Percentiles rank a stretch among this genome's conserved stretches.
phyloP scores from a whole-genome alignment of 2,113 vertebrate genomes.

The Amblyornis subalaris region DNA sequence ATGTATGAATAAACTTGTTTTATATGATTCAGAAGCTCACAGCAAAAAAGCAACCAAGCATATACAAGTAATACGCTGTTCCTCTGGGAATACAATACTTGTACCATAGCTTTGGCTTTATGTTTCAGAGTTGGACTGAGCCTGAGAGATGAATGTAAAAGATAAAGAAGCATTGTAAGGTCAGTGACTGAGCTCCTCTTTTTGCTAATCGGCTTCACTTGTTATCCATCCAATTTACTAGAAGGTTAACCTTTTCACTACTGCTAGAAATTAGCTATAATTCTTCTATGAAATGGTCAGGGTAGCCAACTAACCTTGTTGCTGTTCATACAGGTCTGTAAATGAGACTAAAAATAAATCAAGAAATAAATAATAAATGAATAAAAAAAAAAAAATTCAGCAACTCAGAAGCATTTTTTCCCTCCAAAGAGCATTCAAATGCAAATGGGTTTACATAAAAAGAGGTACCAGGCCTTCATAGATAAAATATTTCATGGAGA shows the following conservation, averaged over 20 bases:
- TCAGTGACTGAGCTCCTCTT: constrained; percentile 40
- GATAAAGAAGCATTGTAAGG: constrained; percentile 55
- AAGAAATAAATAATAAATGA: neutral
- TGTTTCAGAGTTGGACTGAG: constrained; percentile 7
- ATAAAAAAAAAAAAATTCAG: neutral
- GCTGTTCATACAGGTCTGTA: neutral
- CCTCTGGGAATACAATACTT: constrained; percentile 42
- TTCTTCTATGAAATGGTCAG: neutral
- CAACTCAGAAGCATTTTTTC: neutral
- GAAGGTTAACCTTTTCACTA: constrained; percentile 46
- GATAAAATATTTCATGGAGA: constrained; percentile 12
- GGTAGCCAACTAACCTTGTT: neutral
- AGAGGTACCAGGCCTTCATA: neutral
- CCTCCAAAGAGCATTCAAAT: neutral
- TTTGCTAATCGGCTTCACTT: constrained; percentile 28
- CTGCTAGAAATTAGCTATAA: neutral
- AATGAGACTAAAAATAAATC: neutral
- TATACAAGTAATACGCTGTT: constrained; percentile 33
- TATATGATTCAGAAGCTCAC: constrained; percentile 46
- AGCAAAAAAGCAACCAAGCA: constrained; percentile 45
- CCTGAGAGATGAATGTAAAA: constrained; percentile 50
- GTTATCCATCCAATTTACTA: constrained; percentile 31
- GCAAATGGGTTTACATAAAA: neutral
- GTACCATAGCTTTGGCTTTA: constrained; percentile 48
- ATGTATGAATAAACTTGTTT: constrained; percentile 43